phyloP scores from a whole-genome alignment of 1,140 invertebrate species.

The Helicoverpa zea region DNA sequence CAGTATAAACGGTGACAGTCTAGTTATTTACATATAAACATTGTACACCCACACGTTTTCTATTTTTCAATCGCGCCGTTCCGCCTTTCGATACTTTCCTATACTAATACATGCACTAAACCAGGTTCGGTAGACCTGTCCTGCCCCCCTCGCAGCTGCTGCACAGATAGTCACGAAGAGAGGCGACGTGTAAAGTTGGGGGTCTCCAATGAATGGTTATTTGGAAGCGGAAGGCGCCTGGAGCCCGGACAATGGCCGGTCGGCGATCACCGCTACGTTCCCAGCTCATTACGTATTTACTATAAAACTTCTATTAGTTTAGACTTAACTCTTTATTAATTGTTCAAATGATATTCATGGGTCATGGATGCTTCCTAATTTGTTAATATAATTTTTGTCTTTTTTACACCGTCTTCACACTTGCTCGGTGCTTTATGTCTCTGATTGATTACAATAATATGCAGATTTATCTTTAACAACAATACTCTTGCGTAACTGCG shows the following conservation, averaged over 20 bases:
- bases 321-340: constrained; percentile 49
- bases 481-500: background rate
- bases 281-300: constrained; percentile 83
- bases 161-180: constrained; percentile 61
- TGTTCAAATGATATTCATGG: background rate
- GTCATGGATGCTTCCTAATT: background rate
- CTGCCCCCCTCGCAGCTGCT: constrained; percentile 58
- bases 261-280: constrained; percentile 75
- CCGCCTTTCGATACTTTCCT: constrained; percentile 83
- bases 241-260: constrained; percentile 79
- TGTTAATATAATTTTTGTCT: background rate
- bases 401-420: background rate
- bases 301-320: constrained; percentile 73
- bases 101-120: constrained; percentile 68
- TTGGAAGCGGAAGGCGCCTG: constrained; percentile 76
- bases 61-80: constrained; percentile 82
- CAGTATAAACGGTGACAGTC: constrained; percentile 53
- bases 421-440: background rate
- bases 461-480: constrained; percentile 1
- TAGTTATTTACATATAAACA: constrained; percentile 65
- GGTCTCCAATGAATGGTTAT: constrained; percentile 67
- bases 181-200: constrained; percentile 63
- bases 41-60: constrained; percentile 69
- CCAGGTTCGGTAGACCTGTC: constrained; percentile 65
- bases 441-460: background rate